Conservation (phyloP, 2,888 invertebrate species). For the Leptinotarsa juncta region DNA sequence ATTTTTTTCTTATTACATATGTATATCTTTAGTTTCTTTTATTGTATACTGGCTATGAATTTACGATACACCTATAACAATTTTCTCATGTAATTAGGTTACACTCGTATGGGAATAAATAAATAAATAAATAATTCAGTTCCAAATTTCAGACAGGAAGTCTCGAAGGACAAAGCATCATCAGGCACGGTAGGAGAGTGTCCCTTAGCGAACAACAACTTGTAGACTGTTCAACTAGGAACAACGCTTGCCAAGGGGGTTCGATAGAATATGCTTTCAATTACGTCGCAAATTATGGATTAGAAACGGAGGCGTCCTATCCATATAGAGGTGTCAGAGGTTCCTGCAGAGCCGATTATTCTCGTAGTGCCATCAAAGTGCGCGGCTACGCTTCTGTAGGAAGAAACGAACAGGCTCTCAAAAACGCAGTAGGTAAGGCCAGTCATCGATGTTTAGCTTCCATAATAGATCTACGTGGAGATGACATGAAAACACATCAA, state of each 20-base stretch:
- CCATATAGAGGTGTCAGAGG: background rate
- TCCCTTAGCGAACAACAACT: background rate
- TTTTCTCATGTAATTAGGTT: too few relatives aligned
- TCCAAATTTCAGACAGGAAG: background rate
- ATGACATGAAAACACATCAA: too few relatives aligned
- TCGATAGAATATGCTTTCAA: background rate
- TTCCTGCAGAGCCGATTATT: background rate
- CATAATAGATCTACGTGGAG: too few relatives aligned
- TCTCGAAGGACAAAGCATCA: background rate
- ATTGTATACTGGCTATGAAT: too few relatives aligned
- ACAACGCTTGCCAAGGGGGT: background rate
- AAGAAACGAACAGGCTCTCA: conserved; percentile 8
- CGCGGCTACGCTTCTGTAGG: background rate
- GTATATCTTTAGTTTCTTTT: too few relatives aligned
- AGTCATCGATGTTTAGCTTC: background rate
- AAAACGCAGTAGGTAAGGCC: conserved; percentile 11
- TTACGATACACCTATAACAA: too few relatives aligned
- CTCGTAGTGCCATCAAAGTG: background rate
- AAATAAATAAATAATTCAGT: background rate
- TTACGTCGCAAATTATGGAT: background rate
- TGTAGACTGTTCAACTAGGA: background rate
- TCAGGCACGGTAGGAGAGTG: conserved; percentile 27
- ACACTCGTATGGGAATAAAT: too few relatives aligned
- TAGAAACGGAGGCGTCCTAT: background rate
- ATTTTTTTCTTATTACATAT: too few relatives aligned